These are phyloP conservation scores for Ypsolopha scabrella DNA, from an alignment of 2,888 invertebrate genomes.

Conservation along the genomic window DNA sequence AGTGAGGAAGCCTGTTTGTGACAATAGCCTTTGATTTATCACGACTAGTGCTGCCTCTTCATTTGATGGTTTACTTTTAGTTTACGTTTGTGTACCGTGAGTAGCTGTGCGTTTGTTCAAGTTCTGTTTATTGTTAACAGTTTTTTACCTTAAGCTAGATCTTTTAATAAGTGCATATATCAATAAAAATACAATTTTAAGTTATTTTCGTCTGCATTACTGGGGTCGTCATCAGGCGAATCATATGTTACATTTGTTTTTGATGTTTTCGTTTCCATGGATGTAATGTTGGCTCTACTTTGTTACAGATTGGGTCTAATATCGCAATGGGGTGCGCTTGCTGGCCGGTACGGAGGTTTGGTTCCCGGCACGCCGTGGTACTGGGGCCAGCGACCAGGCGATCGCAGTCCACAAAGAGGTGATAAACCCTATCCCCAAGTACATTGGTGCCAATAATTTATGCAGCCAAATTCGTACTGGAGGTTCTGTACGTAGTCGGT, in stretches of 20 bases:
- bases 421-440: conserved; percentile 21
- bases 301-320: conserved; percentile 81
- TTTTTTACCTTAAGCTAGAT: too few species aligned
- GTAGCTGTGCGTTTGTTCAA: too few species aligned
- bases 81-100: neutral
- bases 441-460: too few species aligned
- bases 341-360: conserved; percentile 79
- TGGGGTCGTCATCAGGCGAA: too few species aligned
- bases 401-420: conserved; percentile 76
- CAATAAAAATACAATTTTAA: too few species aligned
- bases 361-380: conserved; percentile 80
- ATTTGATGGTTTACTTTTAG: neutral
- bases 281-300: neutral
- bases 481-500: too few species aligned
- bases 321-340: conserved; percentile 84
- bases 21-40: conserved; percentile 9
- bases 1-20: conserved; percentile 52
- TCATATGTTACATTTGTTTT: too few species aligned
- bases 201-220: too few species aligned
- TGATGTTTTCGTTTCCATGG: too few species aligned
- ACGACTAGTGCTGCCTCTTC: neutral
- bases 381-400: conserved; percentile 68
- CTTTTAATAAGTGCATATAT: too few species aligned
- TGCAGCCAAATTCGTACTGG: too few species aligned
- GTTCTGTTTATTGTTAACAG: too few species aligned